Conservation (phyloP, 2,888 invertebrate genomes). For the Girardia tigrina region DNA sequence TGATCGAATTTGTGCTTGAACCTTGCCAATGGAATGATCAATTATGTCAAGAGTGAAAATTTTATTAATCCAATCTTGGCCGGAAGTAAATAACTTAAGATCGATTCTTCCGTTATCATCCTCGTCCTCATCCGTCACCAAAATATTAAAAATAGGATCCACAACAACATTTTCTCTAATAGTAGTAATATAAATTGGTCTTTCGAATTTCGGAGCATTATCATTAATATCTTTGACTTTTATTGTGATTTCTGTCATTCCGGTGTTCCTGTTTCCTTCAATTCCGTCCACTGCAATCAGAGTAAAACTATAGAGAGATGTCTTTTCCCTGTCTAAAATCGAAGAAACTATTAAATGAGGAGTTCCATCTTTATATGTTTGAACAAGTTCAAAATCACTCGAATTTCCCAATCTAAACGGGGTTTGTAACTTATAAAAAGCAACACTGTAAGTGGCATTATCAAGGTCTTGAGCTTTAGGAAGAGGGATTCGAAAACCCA, state of each 20-base stretch:
- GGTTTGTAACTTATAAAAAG: neutral
- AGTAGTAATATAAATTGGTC: neutral
- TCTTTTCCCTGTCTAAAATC: neutral
- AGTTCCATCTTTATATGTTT: neutral
- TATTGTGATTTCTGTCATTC: neutral
- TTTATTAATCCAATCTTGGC: neutral
- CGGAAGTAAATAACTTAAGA: neutral
- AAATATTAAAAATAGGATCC: neutral
- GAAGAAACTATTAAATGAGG: neutral
- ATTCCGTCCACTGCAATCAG: neutral
- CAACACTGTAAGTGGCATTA: neutral
- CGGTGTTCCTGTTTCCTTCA: neutral
- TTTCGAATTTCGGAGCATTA: constrained; percentile 27
- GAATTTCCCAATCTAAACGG: neutral
- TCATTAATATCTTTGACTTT: constrained; percentile 25
- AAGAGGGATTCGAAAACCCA: neutral
- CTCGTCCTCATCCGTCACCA: constrained; percentile 20
- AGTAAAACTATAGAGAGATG: neutral
- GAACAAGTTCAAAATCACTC: neutral
- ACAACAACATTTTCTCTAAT: neutral
- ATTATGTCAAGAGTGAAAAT: neutral
- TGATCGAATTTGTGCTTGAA: neutral
- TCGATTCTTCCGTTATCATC: constrained; percentile 26
- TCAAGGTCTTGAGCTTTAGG: neutral
- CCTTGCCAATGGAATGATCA: neutral